Evolutionary conservation across 2,888 invertebrate species (phyloP), one percentile per base, ranked within the genome.

Genomic region (Platerodrilus igneus): DNA sequence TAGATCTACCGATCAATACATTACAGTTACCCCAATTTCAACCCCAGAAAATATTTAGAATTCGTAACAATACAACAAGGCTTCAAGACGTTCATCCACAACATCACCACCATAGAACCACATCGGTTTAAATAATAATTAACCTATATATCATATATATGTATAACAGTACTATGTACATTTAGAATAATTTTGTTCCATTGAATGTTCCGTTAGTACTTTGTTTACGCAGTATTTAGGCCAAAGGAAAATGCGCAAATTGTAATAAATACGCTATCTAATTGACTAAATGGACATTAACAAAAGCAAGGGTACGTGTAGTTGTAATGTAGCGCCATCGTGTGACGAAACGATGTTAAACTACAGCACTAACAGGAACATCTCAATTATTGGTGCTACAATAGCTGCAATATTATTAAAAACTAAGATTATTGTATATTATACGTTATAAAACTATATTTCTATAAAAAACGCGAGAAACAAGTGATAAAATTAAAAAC

Each of bases 131-230:
- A n/a, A n/a, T n/a, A n/a, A n/a, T n/a, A n/a, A n/a, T n/a, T n/a
- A n/a, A n/a, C n/a, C 53, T 56, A 57, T 60, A 51, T 55, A 55
- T 58, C 61, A 15, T 64, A 62, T 69, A 68, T 69, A n/a, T n/a
- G n/a, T n/a, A 63, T 71, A 72, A 72, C 71, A 72, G 70, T 73
- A 73, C n/a, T n/a, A n/a, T 73, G 67, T 73, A 73, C 72, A 73
- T 73, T 73, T 73, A 73, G 72, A 73, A 71, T 69, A 59, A 64
- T 65, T 57, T 60, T 60, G 61, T 58, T 62, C 62, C 59, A 56
- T 55, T 54, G 53, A 35, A 41, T 48, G 48, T 44, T 48, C 50
- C 40, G 50, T 48, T 50, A 46, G 48, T 42, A 46, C 42, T 48
- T 46, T 37, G 37, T 43, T 43, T 45, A 41, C 33, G n/a, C n/a